These are phyloP conservation scores for Drosophila conformis DNA, from an alignment of 2,888 invertebrate species.

Conservation along the genomic window DNA sequence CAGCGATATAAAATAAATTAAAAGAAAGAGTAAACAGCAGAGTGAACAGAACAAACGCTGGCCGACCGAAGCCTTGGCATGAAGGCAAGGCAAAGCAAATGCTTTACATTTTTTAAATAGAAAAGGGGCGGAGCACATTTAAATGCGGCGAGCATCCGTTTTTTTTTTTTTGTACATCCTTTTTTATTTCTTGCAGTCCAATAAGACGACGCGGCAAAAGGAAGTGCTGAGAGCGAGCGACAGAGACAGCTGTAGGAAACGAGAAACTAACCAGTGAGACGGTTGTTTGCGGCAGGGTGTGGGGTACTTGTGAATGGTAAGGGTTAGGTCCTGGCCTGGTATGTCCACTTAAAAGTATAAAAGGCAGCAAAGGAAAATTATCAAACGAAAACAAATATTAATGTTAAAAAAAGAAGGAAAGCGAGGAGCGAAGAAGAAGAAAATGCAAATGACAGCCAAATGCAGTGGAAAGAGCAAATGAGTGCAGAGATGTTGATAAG, in stretches of 20 bases:
- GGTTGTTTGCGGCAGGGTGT: slow-evolving; percentile 1
- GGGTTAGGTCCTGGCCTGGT: slow-evolving; percentile 22
- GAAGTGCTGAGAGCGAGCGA: slow-evolving; percentile 40
- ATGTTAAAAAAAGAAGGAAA: slow-evolving; percentile 48
- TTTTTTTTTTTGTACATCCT: slow-evolving; percentile 30
- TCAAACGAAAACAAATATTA: slow-evolving; percentile 82
- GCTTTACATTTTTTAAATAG: slow-evolving; percentile 79
- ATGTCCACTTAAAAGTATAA: slow-evolving; percentile 76
- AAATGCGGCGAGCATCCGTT: slow-evolving; percentile 63
- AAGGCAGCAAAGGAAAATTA: slow-evolving; percentile 79
- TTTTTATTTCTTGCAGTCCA: slow-evolving; percentile 69
- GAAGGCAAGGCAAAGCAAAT: slow-evolving; percentile 52
- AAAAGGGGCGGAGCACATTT: slow-evolving; percentile 83
- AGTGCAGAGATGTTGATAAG: slow-evolving; percentile 1
- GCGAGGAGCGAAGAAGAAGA: slow-evolving; percentile 41
- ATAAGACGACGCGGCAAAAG: slow-evolving; percentile 73
- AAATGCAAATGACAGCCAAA: slow-evolving; percentile 74
- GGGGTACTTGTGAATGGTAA: neutral
- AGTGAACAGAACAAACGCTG: slow-evolving; percentile 22
- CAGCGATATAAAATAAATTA: slow-evolving; percentile 75
- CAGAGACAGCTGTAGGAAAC: slow-evolving; percentile 45
- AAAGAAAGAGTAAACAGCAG: slow-evolving; percentile 72
- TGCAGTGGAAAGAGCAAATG: slow-evolving; percentile 23
- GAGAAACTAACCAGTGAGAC: slow-evolving; percentile 40
- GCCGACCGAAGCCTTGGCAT: slow-evolving; percentile 18